phyloP scores from a whole-genome alignment of 1,140 invertebrate genomes.

The Planococcus citri region DNA sequence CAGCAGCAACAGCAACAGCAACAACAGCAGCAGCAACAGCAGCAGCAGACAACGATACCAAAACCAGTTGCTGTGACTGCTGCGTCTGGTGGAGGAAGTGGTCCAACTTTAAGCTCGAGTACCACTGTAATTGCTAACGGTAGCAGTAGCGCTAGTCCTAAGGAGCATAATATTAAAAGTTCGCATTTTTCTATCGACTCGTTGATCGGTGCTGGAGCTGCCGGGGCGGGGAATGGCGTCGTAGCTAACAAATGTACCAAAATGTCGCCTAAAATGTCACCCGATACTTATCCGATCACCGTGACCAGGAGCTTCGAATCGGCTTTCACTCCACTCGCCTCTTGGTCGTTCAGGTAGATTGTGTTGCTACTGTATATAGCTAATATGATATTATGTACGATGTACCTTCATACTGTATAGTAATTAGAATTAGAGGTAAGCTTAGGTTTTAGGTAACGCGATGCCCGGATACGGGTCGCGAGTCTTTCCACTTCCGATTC shows the following conservation, averaged over 20 bases:
- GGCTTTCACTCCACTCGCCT: slow-evolving; percentile 29
- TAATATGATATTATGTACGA: too few relatives aligned
- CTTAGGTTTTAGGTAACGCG: too few relatives aligned
- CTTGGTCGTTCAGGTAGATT: neutral
- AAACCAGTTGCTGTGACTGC: slow-evolving; percentile 33
- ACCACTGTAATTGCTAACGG: neutral
- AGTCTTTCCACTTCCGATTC: too few relatives aligned
- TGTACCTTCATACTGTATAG: too few relatives aligned
- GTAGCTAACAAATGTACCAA: neutral
- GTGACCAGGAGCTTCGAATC: slow-evolving; percentile 28
- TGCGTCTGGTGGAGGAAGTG: slow-evolving; percentile 27
- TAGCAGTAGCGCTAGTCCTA: neutral
- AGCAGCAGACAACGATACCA: slow-evolving; percentile 36
- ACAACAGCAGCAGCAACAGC: slow-evolving; percentile 31
- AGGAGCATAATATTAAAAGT: neutral
- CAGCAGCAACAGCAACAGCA: slow-evolving; percentile 39
- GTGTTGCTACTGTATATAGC: neutral
- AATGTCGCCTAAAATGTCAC: slow-evolving; percentile 1
- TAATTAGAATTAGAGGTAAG: too few relatives aligned
- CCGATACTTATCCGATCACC: slow-evolving; percentile 10
- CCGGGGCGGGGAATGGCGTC: neutral
- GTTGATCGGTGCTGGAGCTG: neutral
- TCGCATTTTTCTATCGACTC: neutral
- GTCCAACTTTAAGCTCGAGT: slow-evolving; percentile 35
- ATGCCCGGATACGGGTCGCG: too few relatives aligned